Evolutionary conservation across 1,140 invertebrate genomes (phyloP), one percentile per base, ranked within the genome.

Genomic region (Zaprionus gabonicus): DNA sequence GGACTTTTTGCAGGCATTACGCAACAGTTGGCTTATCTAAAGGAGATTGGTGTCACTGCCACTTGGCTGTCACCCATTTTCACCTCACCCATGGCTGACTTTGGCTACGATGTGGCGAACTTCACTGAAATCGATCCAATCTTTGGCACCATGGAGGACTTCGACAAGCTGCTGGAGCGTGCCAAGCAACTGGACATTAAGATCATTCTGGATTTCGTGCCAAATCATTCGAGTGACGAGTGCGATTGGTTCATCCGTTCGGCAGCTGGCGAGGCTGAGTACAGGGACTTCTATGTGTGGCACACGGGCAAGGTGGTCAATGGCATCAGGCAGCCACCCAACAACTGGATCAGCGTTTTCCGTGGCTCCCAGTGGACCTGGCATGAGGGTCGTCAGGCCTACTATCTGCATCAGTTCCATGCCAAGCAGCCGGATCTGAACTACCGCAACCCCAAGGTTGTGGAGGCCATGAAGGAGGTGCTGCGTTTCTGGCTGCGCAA

Each of bases 181-280:
- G 95, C 95, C 7, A 94, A 96, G 53, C 69, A 84, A 28, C 49
- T 93, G 71, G 87, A 82, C 51, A 94, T 98, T 20, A 97, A 96
- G 92, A 92, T 98, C 13, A 94, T 98, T 46, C 88, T 98, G 91
- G 97, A 98, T 91, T 96, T 98, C 82, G 96, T 98, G 20, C 97
- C 97, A 4, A 98, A 98, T 92, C 97, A 98, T 87, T 94, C 95
- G 9, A 96, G 95, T 78, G 95, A 96, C 77, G 94, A 96, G 80
- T 95, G 96, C 86, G 93, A 94, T 27, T 97, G 96, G 96, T 97
- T 97, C 81, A 78, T 94, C 46, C 93, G 95, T 53, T 96, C 96
- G 34, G 86, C 94, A 6, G 93, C 93, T 27, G 94, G 93, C 28
- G 94, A 95, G 59, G 93, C 94, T 41, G 94, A 94, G 36, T 96